phyloP scores from a whole-genome alignment of 1,140 invertebrate genomes.

The Drosophila yakuba region DNA sequence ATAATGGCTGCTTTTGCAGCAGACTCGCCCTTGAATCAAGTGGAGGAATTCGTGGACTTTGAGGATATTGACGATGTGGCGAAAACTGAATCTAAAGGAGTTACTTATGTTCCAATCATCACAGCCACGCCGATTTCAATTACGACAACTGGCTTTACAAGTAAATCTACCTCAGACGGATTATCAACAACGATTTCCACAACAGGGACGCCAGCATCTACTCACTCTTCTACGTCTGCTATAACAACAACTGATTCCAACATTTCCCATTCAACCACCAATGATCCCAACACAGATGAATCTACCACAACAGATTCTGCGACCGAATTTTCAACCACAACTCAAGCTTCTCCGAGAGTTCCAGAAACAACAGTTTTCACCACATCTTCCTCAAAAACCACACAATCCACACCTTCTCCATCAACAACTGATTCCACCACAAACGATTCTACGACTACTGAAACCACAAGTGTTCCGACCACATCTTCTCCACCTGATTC shows the following conservation, averaged over 20 bases:
- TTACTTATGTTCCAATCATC: conserved; percentile 1
- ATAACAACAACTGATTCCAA: neutral
- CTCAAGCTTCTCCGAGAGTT: neutral
- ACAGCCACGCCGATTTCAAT: neutral
- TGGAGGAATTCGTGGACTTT: conserved; percentile 5
- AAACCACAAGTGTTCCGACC: neutral
- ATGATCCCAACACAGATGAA: neutral
- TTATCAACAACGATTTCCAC: neutral
- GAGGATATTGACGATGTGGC: conserved; percentile 1
- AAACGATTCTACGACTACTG: neutral
- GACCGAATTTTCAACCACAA: neutral
- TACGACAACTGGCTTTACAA: neutral
- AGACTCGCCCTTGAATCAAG: neutral
- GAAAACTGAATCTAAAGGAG: neutral
- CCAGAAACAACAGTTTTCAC: neutral
- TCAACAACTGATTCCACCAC: neutral
- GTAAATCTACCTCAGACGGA: neutral
- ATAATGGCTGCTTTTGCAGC: neutral
- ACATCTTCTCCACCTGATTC: neutral
- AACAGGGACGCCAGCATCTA: neutral
- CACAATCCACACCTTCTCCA: neutral
- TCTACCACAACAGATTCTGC: neutral
- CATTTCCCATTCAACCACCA: neutral
- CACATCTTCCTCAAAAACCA: neutral
- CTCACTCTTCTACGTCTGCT: neutral